Evolutionary conservation across 2,113 vertebrate genomes (phyloP), one percentile per base, ranked within the genome.

Genomic region (Myotis brandtii): DNA sequence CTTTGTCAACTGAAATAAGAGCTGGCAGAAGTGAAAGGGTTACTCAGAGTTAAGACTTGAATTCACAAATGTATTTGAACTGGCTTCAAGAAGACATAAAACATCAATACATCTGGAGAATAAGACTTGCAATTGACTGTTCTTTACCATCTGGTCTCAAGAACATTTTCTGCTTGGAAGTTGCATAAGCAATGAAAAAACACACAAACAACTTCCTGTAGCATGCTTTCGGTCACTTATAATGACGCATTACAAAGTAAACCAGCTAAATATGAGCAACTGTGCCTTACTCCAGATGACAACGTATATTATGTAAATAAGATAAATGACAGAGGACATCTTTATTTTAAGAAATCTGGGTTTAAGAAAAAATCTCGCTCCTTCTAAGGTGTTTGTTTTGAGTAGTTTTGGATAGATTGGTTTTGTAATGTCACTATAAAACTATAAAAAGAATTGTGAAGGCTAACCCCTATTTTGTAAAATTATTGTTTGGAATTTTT

Each of bases 141-240:
- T 98, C 97, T 97, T 97, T 98, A 98, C 98, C 98, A 98, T 98
- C 98, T 99, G 98, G 97, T 98, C 96, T 97, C 96, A 98, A 98
- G 98, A 99, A 98, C 97, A 98, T 97, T 98, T 98, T 98, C 98
- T 98, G 98, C 98, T 98, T 97, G 97, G 86, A 97, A 98, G 97
- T 97, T 98, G 97, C 97, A 98, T 98, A 98, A 98, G 96, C 97
- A 97, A 98, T 93, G 97, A 97, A 98, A 98, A 98, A 96, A 97
- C 94, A 97, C 94, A 97, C 89, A 97, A 97, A 98, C 98, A 98
- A 98, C 98, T 98, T 98, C 98, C 98, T 97, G 97, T 94, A 96
- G 94, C 91, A 82, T 97, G 98, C 98, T 98, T 98, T 98, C 0
- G 98, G 98, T 97, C 97, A 98, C 97, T 98, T 94, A 96, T 75